These are phyloP conservation scores for Diarsia rubi DNA, from an alignment of 2,888 invertebrate species.

Conservation along the genomic window DNA sequence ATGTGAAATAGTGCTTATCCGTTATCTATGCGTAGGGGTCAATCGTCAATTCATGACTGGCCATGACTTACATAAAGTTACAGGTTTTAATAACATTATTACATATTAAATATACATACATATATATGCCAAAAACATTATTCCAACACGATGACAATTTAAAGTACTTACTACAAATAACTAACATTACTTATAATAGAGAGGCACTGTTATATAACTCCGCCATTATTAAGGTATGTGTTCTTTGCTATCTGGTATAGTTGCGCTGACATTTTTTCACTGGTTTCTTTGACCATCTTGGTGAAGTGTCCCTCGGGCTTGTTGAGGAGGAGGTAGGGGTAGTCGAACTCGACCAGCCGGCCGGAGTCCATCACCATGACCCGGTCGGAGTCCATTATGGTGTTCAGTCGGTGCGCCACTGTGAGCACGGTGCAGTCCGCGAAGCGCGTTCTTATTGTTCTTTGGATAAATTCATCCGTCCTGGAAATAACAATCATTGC, in stretches of 20 bases:
- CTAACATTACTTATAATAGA: slow-evolving; percentile 49
- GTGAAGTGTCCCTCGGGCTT: slow-evolving; percentile 91
- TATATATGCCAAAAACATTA: slow-evolving; percentile 48
- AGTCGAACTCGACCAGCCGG: slow-evolving; percentile 93
- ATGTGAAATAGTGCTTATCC: background rate
- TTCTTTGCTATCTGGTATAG: slow-evolving; percentile 86
- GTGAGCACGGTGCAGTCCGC: slow-evolving; percentile 96
- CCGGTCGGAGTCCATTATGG: slow-evolving; percentile 97
- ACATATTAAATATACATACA: background rate
- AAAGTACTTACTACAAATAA: slow-evolving; percentile 56
- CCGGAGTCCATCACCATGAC: slow-evolving; percentile 97
- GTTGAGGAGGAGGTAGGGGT: slow-evolving; percentile 92
- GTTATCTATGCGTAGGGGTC: background rate
- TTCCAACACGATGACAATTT: slow-evolving; percentile 54
- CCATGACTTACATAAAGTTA: background rate
- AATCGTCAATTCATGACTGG: background rate
- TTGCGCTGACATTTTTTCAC: slow-evolving; percentile 89
- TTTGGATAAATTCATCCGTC: slow-evolving; percentile 96
- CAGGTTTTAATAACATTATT: background rate
- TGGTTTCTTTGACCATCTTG: slow-evolving; percentile 94
- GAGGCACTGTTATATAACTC: slow-evolving; percentile 78
- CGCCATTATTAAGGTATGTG: slow-evolving; percentile 84
- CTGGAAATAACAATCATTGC: slow-evolving; percentile 76
- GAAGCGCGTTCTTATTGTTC: slow-evolving; percentile 95
- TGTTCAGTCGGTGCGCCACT: slow-evolving; percentile 97